Evolutionary conservation across 1,140 invertebrate species (phyloP), one percentile per base, ranked within the genome.

Genomic region (Bombus breviceps): DNA sequence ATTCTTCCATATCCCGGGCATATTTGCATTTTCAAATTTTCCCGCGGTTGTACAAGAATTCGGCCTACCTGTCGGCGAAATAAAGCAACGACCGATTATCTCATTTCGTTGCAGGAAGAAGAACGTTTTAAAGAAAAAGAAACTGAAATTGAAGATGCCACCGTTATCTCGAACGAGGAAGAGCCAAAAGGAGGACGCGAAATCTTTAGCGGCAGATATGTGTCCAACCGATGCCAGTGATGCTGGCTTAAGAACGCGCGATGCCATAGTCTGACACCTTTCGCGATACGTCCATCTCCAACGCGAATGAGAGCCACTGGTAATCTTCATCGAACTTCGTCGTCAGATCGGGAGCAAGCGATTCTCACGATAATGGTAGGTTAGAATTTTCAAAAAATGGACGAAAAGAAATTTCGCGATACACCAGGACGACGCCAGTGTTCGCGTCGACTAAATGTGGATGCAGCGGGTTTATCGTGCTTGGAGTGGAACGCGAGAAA

Each of bases 171-270:
- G 89, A 8, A 37, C 34, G 18, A 84, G 47, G 59, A 89, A 64
- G 57, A 77, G 41, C 1, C 53, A 66, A 2, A 78, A 72, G n/a
- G 92, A 92, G 0, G 93, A 94, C 71, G 73, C 66, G 15, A 93
- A 92, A 73, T 89, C 91, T 0, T 74, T 94, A 1, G 91, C 91
- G 2, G 72, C 89, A 12, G 90, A 93, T n/a, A 94, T 94, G 93
- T 93, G 89, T 72, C 90, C 92, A 2, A 93, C 75, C 25, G 91
- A 86, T 34, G 71, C 86, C 6, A 92, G 64, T 15, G 86, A 92
- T 64, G 78, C 74, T 15, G 85, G 13, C 0, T 84, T 86, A 22
- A 81, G 53, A 22, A 82, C 73, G 1, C 73, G 74, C 25, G 88
- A 92, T 25, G 90, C 68, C 13, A 74, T 90, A 37, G 92, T 93